Conservation (phyloP, 1,140 invertebrate species). For the Eupeodes corollae region DNA sequence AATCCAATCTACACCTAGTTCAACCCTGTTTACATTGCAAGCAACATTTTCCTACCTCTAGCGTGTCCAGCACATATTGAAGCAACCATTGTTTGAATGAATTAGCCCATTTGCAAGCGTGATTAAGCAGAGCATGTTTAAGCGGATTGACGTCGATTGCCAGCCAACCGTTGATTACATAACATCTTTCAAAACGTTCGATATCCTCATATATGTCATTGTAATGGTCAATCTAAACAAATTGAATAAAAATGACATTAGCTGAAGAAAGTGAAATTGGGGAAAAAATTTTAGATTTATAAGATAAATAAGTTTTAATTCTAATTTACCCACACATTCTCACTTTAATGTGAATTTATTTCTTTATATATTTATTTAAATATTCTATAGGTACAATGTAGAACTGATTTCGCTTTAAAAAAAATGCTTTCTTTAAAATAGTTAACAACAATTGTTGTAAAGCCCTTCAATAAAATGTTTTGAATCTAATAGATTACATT, state of each 20-base stretch:
- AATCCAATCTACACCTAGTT: no score
- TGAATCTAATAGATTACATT: not conserved
- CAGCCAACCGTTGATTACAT: constrained; percentile 53
- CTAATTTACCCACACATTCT: no score
- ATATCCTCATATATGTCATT: constrained; percentile 29
- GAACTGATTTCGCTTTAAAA: no score
- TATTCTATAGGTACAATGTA: no score
- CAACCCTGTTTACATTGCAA: not conserved
- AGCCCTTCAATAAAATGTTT: not conserved
- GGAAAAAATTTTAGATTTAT: no score
- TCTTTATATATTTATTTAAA: no score
- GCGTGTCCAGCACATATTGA: constrained; percentile 47
- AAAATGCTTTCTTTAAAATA: no score
- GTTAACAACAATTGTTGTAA: not conserved
- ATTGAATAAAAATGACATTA: no score
- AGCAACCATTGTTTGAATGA: constrained; percentile 60
- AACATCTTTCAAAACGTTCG: constrained; percentile 19
- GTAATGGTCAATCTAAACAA: constrained; percentile 28
- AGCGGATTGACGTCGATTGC: constrained; percentile 54
- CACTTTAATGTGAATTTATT: no score
- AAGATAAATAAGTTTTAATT: no score
- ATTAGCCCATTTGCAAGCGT: constrained; percentile 58
- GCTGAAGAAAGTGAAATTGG: no score
- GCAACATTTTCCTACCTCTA: constrained; percentile 20
- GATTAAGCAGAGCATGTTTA: constrained; percentile 56